Conservation (phyloP, 1,140 invertebrate species). For the Cheumatopsyche charites region DNA sequence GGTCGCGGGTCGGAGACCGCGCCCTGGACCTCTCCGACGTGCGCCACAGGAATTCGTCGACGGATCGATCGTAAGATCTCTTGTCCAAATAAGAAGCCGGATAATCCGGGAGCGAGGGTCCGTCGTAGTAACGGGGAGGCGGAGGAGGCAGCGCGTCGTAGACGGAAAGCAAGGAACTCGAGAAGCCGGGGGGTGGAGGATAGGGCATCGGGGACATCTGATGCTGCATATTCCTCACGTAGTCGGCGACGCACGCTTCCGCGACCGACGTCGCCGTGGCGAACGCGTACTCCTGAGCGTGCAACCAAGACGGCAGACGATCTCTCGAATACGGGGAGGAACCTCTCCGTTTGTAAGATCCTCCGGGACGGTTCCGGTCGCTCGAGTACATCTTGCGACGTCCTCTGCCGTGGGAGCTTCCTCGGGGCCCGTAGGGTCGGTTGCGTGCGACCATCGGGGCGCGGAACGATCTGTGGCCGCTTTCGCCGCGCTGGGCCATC, state of each 20-base stretch:
- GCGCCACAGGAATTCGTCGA: conserved; percentile 89
- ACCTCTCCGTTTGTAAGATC: conserved; percentile 64
- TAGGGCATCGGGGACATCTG: conserved; percentile 77
- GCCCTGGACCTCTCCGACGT: conserved; percentile 69
- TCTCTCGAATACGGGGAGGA: conserved; percentile 61
- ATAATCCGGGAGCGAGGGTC: conserved; percentile 65
- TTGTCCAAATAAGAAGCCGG: conserved; percentile 67
- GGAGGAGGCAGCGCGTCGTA: conserved; percentile 77
- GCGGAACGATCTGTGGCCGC: conserved; percentile 60
- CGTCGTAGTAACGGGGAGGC: conserved; percentile 79
- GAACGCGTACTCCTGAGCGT: conserved; percentile 57
- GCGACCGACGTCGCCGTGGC: conserved; percentile 70
- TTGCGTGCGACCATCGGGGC: conserved; percentile 56
- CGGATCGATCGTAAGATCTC: conserved; percentile 84
- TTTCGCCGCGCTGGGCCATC: conserved; percentile 63
- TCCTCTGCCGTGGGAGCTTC: conserved; percentile 54
- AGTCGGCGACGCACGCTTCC: conserved; percentile 77
- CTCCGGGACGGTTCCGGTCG: conserved; percentile 57
- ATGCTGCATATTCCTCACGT: conserved; percentile 82
- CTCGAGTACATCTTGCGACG: conserved; percentile 61
- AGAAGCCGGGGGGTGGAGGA: conserved; percentile 67
- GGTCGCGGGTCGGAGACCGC: conserved; percentile 63
- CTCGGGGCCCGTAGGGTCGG: conserved; percentile 55
- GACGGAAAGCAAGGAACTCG: conserved; percentile 61
- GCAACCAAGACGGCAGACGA: conserved; percentile 56